Conservation (phyloP, 2,113 vertebrate species). For the Aplodontia rufa region DNA sequence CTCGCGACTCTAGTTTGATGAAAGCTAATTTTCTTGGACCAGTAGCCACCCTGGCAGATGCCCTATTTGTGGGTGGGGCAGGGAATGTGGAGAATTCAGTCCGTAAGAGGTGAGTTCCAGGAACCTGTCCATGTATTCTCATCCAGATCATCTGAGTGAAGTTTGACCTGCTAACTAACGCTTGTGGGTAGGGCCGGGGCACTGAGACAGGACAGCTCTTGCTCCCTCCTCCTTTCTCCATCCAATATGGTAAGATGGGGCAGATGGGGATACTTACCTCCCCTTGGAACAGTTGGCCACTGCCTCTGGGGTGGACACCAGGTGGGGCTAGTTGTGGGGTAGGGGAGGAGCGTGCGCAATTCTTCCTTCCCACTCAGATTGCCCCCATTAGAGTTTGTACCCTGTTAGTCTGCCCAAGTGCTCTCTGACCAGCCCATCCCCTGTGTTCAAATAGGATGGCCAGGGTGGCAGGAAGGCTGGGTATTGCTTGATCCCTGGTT, state of each 20-base stretch:
- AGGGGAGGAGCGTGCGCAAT: fast-evolving
- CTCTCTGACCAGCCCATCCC: background rate
- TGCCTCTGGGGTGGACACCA: background rate
- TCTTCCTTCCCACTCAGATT: background rate
- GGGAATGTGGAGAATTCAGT: background rate
- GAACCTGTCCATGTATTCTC: background rate
- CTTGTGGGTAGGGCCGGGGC: background rate
- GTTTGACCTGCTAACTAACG: background rate
- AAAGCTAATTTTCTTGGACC: background rate
- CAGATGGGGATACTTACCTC: background rate
- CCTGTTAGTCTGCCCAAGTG: background rate
- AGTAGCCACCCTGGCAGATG: background rate
- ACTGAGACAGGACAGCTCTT: background rate
- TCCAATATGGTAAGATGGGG: background rate
- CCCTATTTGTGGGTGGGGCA: background rate
- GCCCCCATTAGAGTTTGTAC: background rate
- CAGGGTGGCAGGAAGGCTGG: background rate
- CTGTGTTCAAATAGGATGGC: background rate
- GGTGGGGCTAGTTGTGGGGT: background rate
- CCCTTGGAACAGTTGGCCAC: background rate
- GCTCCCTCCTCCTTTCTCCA: background rate
- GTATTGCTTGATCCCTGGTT: background rate
- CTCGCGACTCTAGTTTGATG: background rate
- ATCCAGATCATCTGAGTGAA: background rate
- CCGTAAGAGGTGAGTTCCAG: background rate